Evolutionary conservation across 2,888 invertebrate species (phyloP).

Genomic region (Patella ulyssiponensis): DNA sequence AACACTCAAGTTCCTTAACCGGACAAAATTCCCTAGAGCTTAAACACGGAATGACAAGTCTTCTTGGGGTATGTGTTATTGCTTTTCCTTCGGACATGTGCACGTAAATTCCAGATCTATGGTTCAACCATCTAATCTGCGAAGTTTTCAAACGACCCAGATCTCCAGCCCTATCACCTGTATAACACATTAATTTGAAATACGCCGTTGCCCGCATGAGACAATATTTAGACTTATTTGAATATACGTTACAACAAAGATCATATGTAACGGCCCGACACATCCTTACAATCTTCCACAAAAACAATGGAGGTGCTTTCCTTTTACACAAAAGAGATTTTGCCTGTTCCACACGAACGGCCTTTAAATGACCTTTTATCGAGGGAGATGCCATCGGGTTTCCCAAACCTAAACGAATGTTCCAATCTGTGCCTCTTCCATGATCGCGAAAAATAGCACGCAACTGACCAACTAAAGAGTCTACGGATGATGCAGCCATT

Average conservation of each 20-base stretch:
- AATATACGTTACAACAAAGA: not conserved
- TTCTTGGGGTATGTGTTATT: not conserved
- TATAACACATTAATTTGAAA: not conserved
- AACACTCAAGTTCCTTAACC: too few relatives aligned
- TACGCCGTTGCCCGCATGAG: not conserved
- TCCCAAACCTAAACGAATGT: not conserved
- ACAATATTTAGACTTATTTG: not conserved
- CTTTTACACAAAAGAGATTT: not conserved
- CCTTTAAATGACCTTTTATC: not conserved
- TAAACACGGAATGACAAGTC: not conserved
- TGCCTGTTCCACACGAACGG: not conserved
- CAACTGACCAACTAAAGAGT: not conserved
- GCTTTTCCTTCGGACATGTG: not conserved
- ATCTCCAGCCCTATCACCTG: not conserved
- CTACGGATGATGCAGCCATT: too few relatives aligned
- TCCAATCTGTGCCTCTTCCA: conserved; percentile 7
- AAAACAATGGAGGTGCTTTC: not conserved
- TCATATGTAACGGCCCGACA: not conserved
- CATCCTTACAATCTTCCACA: conserved; percentile 1
- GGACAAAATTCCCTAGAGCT: too few relatives aligned
- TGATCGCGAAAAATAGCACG: not conserved
- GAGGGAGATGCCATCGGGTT: not conserved
- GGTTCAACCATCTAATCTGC: not conserved
- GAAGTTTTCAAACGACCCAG: not conserved
- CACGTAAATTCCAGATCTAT: not conserved